phyloP scores from a whole-genome alignment of 2,113 vertebrate species.

The Pomatorhinus ruficollis region DNA sequence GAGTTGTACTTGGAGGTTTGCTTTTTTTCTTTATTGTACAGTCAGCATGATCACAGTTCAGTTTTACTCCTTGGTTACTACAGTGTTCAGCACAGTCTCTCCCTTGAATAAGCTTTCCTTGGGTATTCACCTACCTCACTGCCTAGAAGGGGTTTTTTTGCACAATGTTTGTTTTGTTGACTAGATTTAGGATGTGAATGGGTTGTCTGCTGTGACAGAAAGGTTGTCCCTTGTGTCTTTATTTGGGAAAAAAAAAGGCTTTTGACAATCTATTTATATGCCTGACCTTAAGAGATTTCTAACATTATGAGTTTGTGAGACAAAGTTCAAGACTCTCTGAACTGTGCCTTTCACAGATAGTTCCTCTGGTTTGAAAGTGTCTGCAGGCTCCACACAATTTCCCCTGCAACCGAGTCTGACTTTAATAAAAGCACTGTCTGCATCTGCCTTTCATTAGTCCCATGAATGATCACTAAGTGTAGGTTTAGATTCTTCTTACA shows the following conservation, averaged over 20 bases:
- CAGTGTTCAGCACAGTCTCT: rapidly evolving
- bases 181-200: background rate
- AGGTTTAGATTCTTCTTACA: background rate
- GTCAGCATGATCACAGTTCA: background rate
- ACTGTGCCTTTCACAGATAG: background rate
- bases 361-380: background rate
- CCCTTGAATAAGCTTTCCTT: background rate
- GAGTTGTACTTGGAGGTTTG: background rate
- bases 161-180: background rate
- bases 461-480: background rate
- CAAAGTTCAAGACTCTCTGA: background rate
- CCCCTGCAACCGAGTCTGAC: background rate
- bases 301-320: background rate
- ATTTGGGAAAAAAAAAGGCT: background rate
- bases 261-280: background rate
- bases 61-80: background rate
- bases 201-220: background rate
- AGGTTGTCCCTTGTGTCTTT: background rate
- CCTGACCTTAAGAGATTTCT: background rate
- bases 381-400: background rate
- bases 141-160: background rate
- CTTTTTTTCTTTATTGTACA: background rate
- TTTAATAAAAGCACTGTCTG: background rate
- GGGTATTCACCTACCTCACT: background rate
- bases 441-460: background rate